Base-by-base conservation (phyloP, 2,888 invertebrate species). In the Euplagia quadripunctaria region DNA sequence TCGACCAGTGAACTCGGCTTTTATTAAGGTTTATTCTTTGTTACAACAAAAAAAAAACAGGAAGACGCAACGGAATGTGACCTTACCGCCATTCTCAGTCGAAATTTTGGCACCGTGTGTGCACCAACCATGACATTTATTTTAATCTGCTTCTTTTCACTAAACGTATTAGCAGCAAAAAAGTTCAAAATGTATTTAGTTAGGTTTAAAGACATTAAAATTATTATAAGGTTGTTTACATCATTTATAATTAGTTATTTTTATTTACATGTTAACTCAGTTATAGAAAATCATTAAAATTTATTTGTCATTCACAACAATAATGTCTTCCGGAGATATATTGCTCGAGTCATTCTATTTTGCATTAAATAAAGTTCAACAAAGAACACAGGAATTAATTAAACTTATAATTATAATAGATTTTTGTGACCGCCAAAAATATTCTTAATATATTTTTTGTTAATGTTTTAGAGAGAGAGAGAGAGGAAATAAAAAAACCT, bases 51-150 rank as follows among this genome's bases (percentile, higher is more conserved):
- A 89, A 90, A 87, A 88, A 82, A 85, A 81, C 82, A 86, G 82
- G 79, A 82, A 76, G 71, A 68, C 71, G 77, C 74, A 82, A 76
- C 73, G 90, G 93, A 92, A 93, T 93, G 89, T 87, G 91, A 93
- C 93, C 94, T 94, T 93, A 82, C 79, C 52, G 65, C 65, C 87
- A 92, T 90, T 93, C 92, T 93, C 90, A 93, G 91, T 91, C 91
- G 91, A 91, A 87, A 90, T 93, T 92, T 92, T 88, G 88, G 89
- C 88, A 88, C 86, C 86, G 83, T 79, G 82, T 81, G 88, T 89
- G 87, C 88, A 88, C 88, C 81, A 90, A 80, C 90, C 90, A 83
- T 92, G 92, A 91, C 92, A 93, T 93, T 93, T 92, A 78, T 78
- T 82, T 73, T 77, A 76, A 75, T 82, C 81, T 83, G 86, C 86